Base-by-base conservation (phyloP, 2,888 invertebrate species). In the Atrina japonica region DNA sequence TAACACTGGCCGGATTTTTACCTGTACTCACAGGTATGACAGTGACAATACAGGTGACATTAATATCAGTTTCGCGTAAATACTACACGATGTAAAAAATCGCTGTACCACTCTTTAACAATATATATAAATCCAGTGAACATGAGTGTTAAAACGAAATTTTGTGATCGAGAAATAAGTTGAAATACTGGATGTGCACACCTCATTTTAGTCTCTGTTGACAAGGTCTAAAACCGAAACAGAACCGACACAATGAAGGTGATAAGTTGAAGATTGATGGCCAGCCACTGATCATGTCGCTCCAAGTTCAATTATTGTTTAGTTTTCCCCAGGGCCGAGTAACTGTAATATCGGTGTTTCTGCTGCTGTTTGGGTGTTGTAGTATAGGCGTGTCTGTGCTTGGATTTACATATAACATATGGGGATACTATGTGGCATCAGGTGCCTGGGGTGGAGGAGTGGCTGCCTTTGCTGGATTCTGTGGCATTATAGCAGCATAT, bases 371-470 rank as follows among this genome's bases (percentile, higher is more conserved):
- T 41, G 88, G 87, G 21, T 67, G 83, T 2, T 82, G 79, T 18
- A 81, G 84, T 41, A 82, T 87, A 16, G 76, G 83, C 3, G 78
- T 84, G n/a, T 81, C 84, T 21, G 81, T 85, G 1, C 60, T 87
- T 18, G 82, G 84, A 11, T 83, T 85, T 77, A 78, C 77, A 11
- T 73, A 81, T 49, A 73, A 75, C 50, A 79, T 86, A 45, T 86
- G 86, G 86, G 88, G 88, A 29, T 80, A 86, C 66, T 84, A 86
- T 66, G 78, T 83, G 18, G 84, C 78, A 16, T 80, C 86, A n/a
- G 88, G 88, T 5, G 80, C 87, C 65, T 88, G 88, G 88, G 78
- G 83, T 23, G 87, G 88, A 3, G 75, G 75, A 1, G 66, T 81
- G 18, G 75, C 83, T 41, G 72, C 83, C 18, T 27, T 82, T 14